Evolutionary conservation across 2,797 vertebrate species (phyloP).

Genomic region (Leuciscus waleckii): DNA sequence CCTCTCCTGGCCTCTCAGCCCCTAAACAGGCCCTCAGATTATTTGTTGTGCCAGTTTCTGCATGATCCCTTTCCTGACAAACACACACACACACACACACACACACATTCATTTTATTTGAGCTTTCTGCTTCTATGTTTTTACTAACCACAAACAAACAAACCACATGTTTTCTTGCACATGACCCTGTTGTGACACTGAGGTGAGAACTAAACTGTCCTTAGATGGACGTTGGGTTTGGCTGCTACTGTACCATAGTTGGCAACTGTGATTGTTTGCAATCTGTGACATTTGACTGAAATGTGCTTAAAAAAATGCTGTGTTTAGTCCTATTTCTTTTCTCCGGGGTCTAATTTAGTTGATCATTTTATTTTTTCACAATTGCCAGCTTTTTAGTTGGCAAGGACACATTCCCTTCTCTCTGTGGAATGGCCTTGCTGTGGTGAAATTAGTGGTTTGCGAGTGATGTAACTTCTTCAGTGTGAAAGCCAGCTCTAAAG

Average conservation of each 20-base stretch:
- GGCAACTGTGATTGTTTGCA: slow-evolving; percentile 1
- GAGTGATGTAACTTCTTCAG: background rate
- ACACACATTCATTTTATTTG: background rate
- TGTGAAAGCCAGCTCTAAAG: background rate
- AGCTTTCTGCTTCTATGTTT: slow-evolving; percentile 12
- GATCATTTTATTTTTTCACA: slow-evolving; percentile 26
- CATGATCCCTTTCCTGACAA: slow-evolving; percentile 42
- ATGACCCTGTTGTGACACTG: slow-evolving; percentile 7
- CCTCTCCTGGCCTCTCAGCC: slow-evolving; percentile 64
- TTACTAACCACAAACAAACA: slow-evolving; percentile 45
- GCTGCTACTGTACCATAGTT: background rate
- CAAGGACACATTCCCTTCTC: slow-evolving; percentile 26
- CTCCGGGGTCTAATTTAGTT: slow-evolving; percentile 18
- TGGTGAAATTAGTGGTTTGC: slow-evolving; percentile 19
- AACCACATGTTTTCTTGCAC: slow-evolving; percentile 15
- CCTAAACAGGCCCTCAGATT: slow-evolving; percentile 43
- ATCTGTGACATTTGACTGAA: slow-evolving; percentile 8
- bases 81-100: background rate
- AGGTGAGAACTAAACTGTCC: slow-evolving; percentile 7
- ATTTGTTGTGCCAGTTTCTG: slow-evolving; percentile 36
- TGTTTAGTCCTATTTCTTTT: slow-evolving; percentile 6
- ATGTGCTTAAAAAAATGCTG: background rate
- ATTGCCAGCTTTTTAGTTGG: slow-evolving; percentile 15
- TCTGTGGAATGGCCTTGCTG: slow-evolving; percentile 22
- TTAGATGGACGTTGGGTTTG: slow-evolving; percentile 10